Percentiles rank a stretch among this genome's conserved stretches.
phyloP scores from a whole-genome alignment of 2,113 vertebrate genomes.

The Carassius auratus region DNA sequence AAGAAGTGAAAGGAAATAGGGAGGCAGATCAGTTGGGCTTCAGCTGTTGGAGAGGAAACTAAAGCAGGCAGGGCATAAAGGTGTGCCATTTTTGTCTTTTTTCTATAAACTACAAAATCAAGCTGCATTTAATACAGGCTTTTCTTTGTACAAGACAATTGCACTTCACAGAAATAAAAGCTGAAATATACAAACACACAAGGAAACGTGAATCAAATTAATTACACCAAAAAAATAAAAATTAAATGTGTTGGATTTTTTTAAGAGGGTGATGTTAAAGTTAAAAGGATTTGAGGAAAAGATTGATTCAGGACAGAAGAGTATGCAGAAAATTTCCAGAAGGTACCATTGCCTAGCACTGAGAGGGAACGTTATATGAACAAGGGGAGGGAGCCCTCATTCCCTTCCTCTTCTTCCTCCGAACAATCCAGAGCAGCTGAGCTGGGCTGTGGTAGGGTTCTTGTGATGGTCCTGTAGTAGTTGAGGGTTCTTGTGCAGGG shows the following conservation, averaged over 20 bases:
- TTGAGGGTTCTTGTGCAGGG: no score
- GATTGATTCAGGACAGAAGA: background rate
- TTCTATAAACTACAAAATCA: conserved; percentile 89
- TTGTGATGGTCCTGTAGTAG: no score
- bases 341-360: conserved; percentile 44
- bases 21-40: background rate
- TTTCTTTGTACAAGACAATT: conserved; percentile 93
- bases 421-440: no score
- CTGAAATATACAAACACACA: conserved; percentile 95
- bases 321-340: conserved; percentile 25
- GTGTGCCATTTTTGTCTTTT: conserved; percentile 72
- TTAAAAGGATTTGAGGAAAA: background rate
- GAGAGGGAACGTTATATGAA: conserved; percentile 57
- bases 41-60: conserved; percentile 59
- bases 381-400: conserved; percentile 75
- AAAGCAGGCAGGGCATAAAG: conserved; percentile 93
- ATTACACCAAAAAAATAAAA: conserved; percentile 81
- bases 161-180: conserved; percentile 90
- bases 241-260: conserved; percentile 58
- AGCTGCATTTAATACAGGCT: conserved; percentile 95
- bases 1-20: conserved; percentile 46
- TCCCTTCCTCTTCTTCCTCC: conserved; percentile 63
- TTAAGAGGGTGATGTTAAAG: conserved; percentile 24
- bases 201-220: conserved; percentile 92
- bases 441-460: no score